A percentile compares a stretch with the other conserved stretches of the same genome.
Conservation (phyloP, 1,140 invertebrate species). For the Drosophila pallidifrons region DNA sequence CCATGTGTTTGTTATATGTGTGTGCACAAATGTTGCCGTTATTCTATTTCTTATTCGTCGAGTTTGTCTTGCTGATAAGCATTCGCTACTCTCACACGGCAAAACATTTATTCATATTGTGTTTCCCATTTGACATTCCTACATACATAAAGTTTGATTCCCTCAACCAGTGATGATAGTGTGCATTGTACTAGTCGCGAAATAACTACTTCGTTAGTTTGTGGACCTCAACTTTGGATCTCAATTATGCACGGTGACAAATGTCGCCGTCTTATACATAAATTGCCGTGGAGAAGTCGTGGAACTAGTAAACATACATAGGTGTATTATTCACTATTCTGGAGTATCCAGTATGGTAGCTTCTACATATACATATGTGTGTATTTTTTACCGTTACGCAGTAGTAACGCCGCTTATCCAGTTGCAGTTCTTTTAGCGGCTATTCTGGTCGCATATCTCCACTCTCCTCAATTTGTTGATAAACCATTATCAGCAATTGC, state of each 20-base stretch:
- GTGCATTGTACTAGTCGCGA: no score
- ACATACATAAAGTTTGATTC: slow-evolving; percentile 38
- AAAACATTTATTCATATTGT: slow-evolving; percentile 58
- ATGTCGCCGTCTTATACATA: no score
- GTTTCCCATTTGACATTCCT: slow-evolving; percentile 15
- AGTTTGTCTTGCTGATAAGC: slow-evolving; percentile 58
- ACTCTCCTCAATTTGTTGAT: slow-evolving; percentile 30
- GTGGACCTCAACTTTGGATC: no score
- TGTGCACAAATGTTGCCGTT: slow-evolving; percentile 11
- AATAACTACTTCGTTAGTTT: no score
- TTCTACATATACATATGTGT: slow-evolving; percentile 45
- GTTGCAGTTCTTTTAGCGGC: slow-evolving; percentile 37
- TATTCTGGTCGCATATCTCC: slow-evolving; percentile 26
- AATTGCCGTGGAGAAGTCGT: no score
- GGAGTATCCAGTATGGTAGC: slow-evolving; percentile 1
- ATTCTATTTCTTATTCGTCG: slow-evolving; percentile 27
- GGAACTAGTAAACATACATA: no score
- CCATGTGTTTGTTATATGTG: slow-evolving; percentile 46
- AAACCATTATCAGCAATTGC: slow-evolving; percentile 53
- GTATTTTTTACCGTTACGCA: slow-evolving; percentile 60
- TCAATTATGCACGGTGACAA: no score
- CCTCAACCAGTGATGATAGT: no score
- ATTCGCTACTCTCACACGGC: not conserved
- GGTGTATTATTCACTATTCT: no score
- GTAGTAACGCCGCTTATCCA: slow-evolving; percentile 55